Evolutionary conservation across 2,113 vertebrate genomes (phyloP).

Genomic region (Syngnathus scovelli): DNA sequence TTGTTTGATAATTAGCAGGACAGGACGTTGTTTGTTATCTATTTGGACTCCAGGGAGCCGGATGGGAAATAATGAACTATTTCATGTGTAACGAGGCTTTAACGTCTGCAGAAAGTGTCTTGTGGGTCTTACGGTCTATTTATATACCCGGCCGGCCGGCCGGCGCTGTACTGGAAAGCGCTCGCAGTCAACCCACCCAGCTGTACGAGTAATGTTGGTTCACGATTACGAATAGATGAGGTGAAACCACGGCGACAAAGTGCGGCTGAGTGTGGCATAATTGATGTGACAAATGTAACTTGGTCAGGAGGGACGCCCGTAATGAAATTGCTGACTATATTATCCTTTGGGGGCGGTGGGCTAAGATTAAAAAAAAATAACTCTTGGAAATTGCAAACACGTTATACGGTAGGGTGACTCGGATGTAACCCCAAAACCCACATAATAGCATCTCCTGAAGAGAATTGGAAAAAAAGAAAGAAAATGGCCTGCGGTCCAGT

Average conservation of each 20-base stretch:
- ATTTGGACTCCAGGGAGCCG: slow-evolving; percentile 17
- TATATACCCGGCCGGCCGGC: slow-evolving; percentile 34
- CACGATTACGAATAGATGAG: slow-evolving; percentile 64
- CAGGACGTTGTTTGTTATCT: slow-evolving; percentile 15
- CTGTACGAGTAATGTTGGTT: slow-evolving; percentile 45
- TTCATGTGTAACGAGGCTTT: slow-evolving; percentile 19
- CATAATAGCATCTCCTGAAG: no score
- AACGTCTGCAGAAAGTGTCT: slow-evolving; percentile 30
- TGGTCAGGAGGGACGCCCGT: not conserved
- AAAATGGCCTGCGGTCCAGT: no score
- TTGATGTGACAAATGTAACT: slow-evolving; percentile 56
- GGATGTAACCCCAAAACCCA: no score
- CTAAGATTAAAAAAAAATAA: no score
- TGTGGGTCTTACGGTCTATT: slow-evolving; percentile 38
- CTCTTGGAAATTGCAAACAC: no score
- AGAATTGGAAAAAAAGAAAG: no score
- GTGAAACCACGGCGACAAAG: slow-evolving; percentile 44
- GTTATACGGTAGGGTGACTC: no score
- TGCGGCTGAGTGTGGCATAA: slow-evolving; percentile 51
- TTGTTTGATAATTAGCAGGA: slow-evolving; percentile 16
- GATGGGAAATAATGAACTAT: slow-evolving; percentile 29
- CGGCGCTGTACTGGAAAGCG: slow-evolving; percentile 50
- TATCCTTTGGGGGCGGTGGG: not conserved
- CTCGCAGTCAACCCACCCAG: slow-evolving; percentile 53
- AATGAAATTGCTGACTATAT: not conserved